phyloP scores from a whole-genome alignment of 2,888 invertebrate species.

The Synergus japonicus region DNA sequence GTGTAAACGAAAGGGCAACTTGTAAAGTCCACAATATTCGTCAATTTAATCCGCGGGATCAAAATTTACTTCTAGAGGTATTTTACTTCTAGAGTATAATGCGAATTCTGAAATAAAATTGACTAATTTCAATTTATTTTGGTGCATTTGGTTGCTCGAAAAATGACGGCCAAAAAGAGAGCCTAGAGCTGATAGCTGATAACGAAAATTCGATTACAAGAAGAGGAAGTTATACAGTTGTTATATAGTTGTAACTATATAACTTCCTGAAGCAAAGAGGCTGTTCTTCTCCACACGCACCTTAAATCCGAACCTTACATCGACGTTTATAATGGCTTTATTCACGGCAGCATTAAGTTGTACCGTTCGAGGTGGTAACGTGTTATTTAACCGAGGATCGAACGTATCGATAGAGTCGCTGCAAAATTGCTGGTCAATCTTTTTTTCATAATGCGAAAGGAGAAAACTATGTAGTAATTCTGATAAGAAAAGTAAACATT shows the following conservation, averaged over 20 bases:
- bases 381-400: constrained; percentile 63
- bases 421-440: constrained; percentile 46
- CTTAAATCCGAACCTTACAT: constrained; percentile 52
- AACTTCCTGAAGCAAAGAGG: neutral
- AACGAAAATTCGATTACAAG: neutral
- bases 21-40: neutral
- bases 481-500: constrained; percentile 59
- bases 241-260: neutral
- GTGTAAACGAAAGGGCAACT: constrained; percentile 4
- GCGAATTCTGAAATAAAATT: no score
- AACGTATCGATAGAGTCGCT: constrained; percentile 47
- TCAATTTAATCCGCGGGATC: neutral
- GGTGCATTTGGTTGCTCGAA: neutral
- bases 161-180: neutral
- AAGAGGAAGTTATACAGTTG: neutral
- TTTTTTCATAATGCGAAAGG: constrained; percentile 51
- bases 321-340: constrained; percentile 64
- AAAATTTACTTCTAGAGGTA: neutral
- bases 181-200: neutral
- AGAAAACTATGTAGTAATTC: constrained; percentile 35
- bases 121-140: neutral
- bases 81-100: neutral
- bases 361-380: constrained; percentile 59
- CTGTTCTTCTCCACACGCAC: constrained; percentile 43
- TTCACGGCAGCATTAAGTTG: constrained; percentile 56